A percentile compares a stretch with the other conserved stretches of the same genome.
phyloP scores from a whole-genome alignment of 2,797 vertebrate species.

The Xenopus petersii region DNA sequence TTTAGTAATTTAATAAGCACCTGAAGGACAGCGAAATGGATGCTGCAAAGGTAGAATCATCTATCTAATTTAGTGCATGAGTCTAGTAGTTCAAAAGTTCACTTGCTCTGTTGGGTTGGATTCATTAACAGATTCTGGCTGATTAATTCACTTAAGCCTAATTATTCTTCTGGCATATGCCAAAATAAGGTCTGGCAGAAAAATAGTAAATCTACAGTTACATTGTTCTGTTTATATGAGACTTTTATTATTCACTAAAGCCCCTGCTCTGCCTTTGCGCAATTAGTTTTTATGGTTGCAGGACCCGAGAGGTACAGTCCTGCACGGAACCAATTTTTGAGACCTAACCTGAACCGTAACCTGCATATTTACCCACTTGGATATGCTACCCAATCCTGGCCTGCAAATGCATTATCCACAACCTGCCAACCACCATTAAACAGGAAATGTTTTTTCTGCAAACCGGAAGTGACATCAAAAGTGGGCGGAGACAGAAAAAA shows the following conservation, averaged over 20 bases:
- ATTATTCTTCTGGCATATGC: constrained; percentile 26
- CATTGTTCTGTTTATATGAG: background rate
- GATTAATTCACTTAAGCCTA: constrained; percentile 34
- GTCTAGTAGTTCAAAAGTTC: constrained; percentile 31
- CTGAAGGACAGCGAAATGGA: constrained; percentile 23
- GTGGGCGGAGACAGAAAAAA: too few species aligned
- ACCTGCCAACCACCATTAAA: too few species aligned
- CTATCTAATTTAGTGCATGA: constrained; percentile 16
- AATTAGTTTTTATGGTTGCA: constrained; percentile 1
- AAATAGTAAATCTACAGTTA: constrained; percentile 1
- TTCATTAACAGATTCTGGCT: constrained; percentile 25
- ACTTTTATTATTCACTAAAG: background rate
- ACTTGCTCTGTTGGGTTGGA: constrained; percentile 3
- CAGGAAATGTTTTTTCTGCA: too few species aligned
- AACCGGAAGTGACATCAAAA: too few species aligned
- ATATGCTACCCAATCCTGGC: too few species aligned
- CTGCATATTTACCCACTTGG: too few species aligned
- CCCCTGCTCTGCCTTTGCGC: background rate
- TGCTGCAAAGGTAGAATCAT: constrained; percentile 11
- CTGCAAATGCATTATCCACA: too few species aligned
- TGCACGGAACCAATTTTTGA: too few species aligned
- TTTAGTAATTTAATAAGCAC: constrained; percentile 8
- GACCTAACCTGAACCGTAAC: too few species aligned
- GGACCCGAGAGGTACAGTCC: background rate
- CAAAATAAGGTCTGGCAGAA: background rate